Evolutionary conservation across 2,113 vertebrate species (phyloP), one percentile per base, ranked within the genome.

Genomic region (Columba livia): DNA sequence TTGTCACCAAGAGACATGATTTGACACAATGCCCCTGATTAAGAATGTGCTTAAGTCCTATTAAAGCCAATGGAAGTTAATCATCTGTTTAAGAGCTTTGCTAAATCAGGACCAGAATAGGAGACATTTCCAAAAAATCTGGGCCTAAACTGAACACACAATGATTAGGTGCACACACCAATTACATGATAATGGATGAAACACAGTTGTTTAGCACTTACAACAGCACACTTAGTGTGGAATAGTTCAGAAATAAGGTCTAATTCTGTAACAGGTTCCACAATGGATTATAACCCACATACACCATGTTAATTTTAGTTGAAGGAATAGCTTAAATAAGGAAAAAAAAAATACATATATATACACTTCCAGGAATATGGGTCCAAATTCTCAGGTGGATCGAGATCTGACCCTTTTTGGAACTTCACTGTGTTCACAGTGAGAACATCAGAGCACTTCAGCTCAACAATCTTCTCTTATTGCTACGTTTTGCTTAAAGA

Each of bases 61-160:
- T 92, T 96, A 97, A 96, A 96, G 96, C 90, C 96, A 95, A 90
- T 93, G 92, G 94, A 94, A 94, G 92, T 95, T 96, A 97, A 96
- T 96, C 88, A 96, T 91, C 92, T 94, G 94, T 96, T 96, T 96
- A 95, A 96, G 93, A 90, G 96, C 96, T 96, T 97, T 97, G 85
- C 93, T 97, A 97, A 97, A 96, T 97, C 92, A 96, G 96, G 95
- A 97, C 88, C 94, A 95, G 90, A 95, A 96, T 40, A 90, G 90
- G 90, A 96, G 94, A 93, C 72, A 94, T 96, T 96, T 95, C 96
- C 94, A 96, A 97, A 97, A 97, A 96, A 93, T 94, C 88, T 90
- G 53, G 79, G 82, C 85, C 92, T 94, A 84, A 96, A 94, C 5
- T 79, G 93, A 92, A 96, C 79, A 57, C 84, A 78, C 53, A 11